Evolutionary conservation across 2,113 vertebrate genomes (phyloP).

Genomic region (Canis aureus): DNA sequence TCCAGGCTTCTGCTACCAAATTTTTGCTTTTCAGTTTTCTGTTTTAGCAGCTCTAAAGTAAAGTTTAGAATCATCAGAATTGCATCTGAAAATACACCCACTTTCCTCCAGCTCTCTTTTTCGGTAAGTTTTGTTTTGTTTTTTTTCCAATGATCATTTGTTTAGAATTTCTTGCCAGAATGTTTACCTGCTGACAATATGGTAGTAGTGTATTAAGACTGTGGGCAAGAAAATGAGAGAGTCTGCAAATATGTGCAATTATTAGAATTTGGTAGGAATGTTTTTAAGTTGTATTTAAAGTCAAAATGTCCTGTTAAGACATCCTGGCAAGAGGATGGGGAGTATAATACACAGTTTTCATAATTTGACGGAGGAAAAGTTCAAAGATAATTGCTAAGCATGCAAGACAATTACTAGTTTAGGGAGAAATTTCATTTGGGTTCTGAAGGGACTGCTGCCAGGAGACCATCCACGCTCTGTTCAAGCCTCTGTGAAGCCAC

Average conservation of each 20-base stretch:
- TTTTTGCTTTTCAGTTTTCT: constrained; percentile 40
- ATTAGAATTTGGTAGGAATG: neutral
- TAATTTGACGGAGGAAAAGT: constrained; percentile 22
- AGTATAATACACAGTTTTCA: neutral
- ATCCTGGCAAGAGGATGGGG: neutral
- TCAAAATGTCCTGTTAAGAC: constrained; percentile 37
- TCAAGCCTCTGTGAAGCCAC: too few relatives aligned
- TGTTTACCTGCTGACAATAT: too few relatives aligned
- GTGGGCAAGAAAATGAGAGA: too few relatives aligned
- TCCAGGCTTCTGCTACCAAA: neutral
- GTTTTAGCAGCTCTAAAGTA: neutral
- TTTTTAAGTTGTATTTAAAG: constrained; percentile 49
- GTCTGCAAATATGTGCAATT: constrained; percentile 23
- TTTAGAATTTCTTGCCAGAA: too few relatives aligned
- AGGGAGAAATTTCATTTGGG: too few relatives aligned
- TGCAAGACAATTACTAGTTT: neutral
- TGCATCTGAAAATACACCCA: too few relatives aligned
- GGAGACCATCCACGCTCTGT: too few relatives aligned
- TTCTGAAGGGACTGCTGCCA: too few relatives aligned
- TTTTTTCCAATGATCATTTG: too few relatives aligned
- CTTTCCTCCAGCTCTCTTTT: too few relatives aligned
- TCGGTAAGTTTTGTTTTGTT: too few relatives aligned
- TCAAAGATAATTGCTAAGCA: neutral
- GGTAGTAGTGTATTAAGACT: too few relatives aligned
- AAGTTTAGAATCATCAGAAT: neutral